Evolutionary conservation across 2,797 vertebrate genomes (phyloP).

Genomic region (Cryptoblepharus egeriae): DNA sequence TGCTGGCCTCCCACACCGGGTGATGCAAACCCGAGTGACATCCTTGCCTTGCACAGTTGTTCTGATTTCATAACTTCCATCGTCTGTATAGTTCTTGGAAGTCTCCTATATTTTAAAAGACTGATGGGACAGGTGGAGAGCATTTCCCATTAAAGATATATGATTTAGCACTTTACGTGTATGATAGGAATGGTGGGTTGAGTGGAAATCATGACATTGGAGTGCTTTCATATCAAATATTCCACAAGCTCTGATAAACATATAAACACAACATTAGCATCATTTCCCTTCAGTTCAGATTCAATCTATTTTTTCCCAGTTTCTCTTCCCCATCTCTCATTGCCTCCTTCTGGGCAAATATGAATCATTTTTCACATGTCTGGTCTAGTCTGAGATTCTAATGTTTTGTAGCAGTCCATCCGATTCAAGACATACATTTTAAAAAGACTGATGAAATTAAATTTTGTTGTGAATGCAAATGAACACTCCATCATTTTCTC

Average conservation of each 20-base stretch:
- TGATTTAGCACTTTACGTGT: neutral
- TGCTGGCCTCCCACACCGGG: no score
- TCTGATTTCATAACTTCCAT: no score
- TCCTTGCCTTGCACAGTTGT: neutral
- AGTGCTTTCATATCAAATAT: neutral
- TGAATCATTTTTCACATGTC: neutral
- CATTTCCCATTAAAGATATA: neutral
- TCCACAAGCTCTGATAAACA: neutral
- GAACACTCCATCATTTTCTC: neutral
- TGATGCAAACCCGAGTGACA: no score
- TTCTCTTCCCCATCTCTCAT: neutral
- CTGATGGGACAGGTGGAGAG: neutral
- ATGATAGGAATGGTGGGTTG: neutral
- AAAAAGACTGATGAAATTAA: neutral
- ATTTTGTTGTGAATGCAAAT: constrained; percentile 10
- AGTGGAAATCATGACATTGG: neutral
- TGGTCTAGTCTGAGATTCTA: constrained; percentile 14
- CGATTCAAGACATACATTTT: neutral
- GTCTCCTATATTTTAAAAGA: neutral
- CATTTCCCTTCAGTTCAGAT: constrained; percentile 2
- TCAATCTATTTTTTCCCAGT: neutral
- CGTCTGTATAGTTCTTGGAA: neutral
- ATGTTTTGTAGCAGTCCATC: constrained; percentile 13
- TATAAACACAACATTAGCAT: neutral
- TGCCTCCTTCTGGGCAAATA: neutral